Percentiles rank a stretch among this genome's conserved stretches.
These are phyloP conservation scores for Gorsachius magnificus DNA, from an alignment of 2,797 vertebrate genomes.

Conservation along the genomic window DNA sequence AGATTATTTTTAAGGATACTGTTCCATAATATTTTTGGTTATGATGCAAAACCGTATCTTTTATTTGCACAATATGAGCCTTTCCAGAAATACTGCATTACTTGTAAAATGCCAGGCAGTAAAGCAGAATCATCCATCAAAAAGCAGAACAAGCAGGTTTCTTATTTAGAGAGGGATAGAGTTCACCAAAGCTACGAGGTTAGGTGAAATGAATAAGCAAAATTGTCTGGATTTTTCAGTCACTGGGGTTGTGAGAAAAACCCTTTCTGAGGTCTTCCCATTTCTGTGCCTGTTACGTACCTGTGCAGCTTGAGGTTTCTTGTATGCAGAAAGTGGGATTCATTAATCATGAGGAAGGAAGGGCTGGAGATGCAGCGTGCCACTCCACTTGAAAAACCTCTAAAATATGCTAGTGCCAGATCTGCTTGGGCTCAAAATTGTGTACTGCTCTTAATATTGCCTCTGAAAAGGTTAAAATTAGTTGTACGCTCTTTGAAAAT, in stretches of 20 bases:
- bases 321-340: not conserved
- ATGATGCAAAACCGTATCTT: not conserved
- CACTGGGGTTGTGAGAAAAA: not conserved
- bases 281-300: not conserved
- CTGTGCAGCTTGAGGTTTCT: not conserved
- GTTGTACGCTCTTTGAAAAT: not conserved
- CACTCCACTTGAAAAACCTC: not conserved
- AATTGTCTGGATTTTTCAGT: not conserved
- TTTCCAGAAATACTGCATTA: not conserved
- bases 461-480: not conserved
- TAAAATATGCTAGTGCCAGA: not conserved
- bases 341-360: slow-evolving; percentile 6
- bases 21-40: not conserved
- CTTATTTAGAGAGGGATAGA: not conserved
- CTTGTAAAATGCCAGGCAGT: not conserved
- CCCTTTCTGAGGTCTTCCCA: not conserved
- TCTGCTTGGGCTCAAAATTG: not conserved
- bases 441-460: not conserved
- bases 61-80: not conserved
- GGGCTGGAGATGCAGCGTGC: not conserved
- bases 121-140: not conserved
- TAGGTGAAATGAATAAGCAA: not conserved
- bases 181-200: not conserved
- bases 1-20: not conserved
- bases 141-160: not conserved